Base-by-base conservation (phyloP, 2,888 invertebrate species). In the Azorinus chamasolen region DNA sequence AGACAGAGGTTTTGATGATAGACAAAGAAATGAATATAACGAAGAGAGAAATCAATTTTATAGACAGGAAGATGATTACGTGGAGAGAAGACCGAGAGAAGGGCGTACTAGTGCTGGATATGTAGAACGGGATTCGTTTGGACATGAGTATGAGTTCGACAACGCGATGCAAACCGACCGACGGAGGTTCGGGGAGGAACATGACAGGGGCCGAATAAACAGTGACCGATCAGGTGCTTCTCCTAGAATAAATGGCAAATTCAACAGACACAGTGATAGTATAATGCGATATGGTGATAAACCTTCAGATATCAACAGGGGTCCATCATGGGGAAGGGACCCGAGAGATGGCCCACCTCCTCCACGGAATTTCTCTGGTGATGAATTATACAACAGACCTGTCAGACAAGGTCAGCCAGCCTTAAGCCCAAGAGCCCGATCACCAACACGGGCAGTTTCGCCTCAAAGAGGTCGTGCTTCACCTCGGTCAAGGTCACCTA, bases 91-190 rank as follows among this genome's bases (percentile, higher is more conserved):
- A 12, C 53, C 76, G 16, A 54, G 66, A 12, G 81, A 79, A 53
- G 61, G 64, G 37, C 51, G 61, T 14, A 57, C 64, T 43, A 58
- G 64, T 16, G 58, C 54, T 43, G 78, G 69, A 16, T 75, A 57
- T 37, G 71, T 76, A n/a, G 83, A 83, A 48, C 59, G 74, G 54
- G 79, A 81, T 51, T 74, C 73, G 18, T 51, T 73, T 51, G 75
- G 79, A 18, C n/a, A 68, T 46, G 79, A 79, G 32, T 73, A 70
- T 53, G 76, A 72, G 50, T 76, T 82, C 37, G 80, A 80, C 54
- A 80, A 77, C 41, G 46, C 53, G 20, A 48, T 74, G 10, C 41
- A 45, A 12, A 79, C 82, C 22, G 79, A 73, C 27, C 70, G 81
- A 18, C 77, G 81, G 20, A 64, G 53, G 2, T 83, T 81, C 3